Evolutionary conservation across 2,113 vertebrate genomes (phyloP), one percentile per base, ranked within the genome.

Genomic region (Dromaius novaehollandiae): DNA sequence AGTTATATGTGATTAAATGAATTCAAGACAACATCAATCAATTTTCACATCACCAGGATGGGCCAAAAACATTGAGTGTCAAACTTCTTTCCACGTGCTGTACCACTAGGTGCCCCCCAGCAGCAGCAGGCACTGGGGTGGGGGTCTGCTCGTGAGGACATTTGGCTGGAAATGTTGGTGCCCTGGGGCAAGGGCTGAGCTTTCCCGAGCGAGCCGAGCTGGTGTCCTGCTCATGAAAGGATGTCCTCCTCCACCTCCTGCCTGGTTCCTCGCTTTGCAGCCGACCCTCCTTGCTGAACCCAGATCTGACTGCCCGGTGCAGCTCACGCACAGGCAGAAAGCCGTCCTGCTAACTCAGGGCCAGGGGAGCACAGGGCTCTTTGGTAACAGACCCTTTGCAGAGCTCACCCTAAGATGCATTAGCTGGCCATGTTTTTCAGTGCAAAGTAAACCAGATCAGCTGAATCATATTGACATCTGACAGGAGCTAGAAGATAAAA

Each of bases 141-240:
- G 44, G 55, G 44, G 4, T 83, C 48, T 15, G 26, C 48, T 34
- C 46, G 9, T 0, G 5, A 44, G 32, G 26, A 44, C 63, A 77
- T 28, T 42, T 53, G 24, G 42, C 7, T 6, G 46, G 48, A 50
- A 32, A 18, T 13, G 5, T 58, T 63, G 5, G 50, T 44, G 69
- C 26, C 55, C 40, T 21, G 24, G 36, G 25, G 40, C 61, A 87
- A 26, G 32, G 4, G 7, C 0, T 12, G 26, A 65, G 22, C 46
- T 82, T 71, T 82, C 38, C 58, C 55, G 74, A 3, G 30, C 53
- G 16, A 53, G 20, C 21, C 2, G 19, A 95, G 44, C 46, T 40
- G 66, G 40, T 3, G 11, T 50, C 9, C 63, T 0, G 2, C 3
- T 46, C 60, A 4, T 0, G 3, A 21, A 85, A 85, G n/a, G 61